Conservation (phyloP, 1,140 invertebrate species). For the Temnothorax nylanderi region DNA sequence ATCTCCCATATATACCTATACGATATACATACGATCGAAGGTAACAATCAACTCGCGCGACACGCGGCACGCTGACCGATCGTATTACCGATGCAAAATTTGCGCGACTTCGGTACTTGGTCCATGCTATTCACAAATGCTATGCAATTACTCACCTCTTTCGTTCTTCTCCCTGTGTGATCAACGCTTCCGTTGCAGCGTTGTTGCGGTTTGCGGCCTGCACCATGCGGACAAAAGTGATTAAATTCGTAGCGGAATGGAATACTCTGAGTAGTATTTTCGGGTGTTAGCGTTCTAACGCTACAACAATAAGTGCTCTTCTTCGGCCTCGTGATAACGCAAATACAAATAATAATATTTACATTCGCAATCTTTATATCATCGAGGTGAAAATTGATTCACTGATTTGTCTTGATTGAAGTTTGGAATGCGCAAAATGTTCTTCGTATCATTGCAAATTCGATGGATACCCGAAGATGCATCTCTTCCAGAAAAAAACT, state of each 20-base stretch:
- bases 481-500: neutral
- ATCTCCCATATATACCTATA: neutral
- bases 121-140: constrained; percentile 37
- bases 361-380: no score
- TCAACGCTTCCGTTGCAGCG: neutral
- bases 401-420: no score
- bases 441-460: neutral
- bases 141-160: constrained; percentile 21
- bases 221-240: neutral
- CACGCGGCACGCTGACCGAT: no score
- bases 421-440: no score
- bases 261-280: neutral
- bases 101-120: constrained; percentile 5
- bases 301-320: neutral
- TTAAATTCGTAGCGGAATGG: neutral
- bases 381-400: no score
- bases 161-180: constrained; percentile 32
- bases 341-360: no score
- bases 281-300: neutral
- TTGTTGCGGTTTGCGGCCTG: neutral
- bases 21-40: no score
- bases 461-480: neutral
- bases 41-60: constrained; percentile 34
- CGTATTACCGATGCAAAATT: constrained; percentile 42
- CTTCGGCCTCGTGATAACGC: neutral